These are phyloP conservation scores for Arge pagana DNA, from an alignment of 2,888 invertebrate species.

Conservation along the genomic window DNA sequence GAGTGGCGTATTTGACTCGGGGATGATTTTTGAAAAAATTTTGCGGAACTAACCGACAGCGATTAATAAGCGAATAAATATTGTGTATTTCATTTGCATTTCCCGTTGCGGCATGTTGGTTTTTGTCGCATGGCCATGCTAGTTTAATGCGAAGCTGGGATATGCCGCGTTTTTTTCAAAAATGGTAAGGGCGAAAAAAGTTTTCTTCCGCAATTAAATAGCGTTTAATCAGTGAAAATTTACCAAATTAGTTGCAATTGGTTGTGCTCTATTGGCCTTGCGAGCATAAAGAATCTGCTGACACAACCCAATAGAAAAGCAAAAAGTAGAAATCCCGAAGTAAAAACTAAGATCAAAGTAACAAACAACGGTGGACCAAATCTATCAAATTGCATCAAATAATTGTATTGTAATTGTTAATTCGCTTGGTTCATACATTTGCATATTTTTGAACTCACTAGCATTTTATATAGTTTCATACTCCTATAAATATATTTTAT, in stretches of 20 bases:
- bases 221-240: constrained; percentile 4
- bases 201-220: neutral
- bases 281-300: neutral
- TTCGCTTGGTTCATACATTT: too few species aligned
- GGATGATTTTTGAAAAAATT: neutral
- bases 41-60: neutral
- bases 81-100: neutral
- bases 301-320: too few species aligned
- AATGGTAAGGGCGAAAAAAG: neutral
- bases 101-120: neutral
- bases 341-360: too few species aligned
- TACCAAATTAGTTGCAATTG: neutral
- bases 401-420: too few species aligned
- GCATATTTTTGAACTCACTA: too few species aligned
- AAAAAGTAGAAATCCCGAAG: too few species aligned
- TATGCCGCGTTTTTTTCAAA: neutral
- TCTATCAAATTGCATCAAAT: too few species aligned
- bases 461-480: too few species aligned
- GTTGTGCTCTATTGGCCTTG: constrained; percentile 3
- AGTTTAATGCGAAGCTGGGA: neutral
- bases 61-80: neutral
- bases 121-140: neutral
- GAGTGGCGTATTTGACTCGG: too few species aligned
- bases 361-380: too few species aligned
- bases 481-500: too few species aligned